Conservation (phyloP, 2,888 invertebrate species). For the Andrena hattorfiana region DNA sequence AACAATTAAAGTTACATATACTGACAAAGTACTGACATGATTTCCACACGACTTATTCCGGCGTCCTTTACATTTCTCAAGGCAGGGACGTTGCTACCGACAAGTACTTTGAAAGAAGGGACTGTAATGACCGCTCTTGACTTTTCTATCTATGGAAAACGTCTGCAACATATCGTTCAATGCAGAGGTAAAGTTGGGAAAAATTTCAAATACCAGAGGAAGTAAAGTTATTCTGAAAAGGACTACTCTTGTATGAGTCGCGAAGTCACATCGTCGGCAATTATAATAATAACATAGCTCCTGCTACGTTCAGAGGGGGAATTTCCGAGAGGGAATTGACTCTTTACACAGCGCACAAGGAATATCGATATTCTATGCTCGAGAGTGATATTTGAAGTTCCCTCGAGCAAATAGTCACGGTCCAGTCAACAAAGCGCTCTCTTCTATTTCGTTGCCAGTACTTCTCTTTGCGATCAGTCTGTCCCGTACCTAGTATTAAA, state of each 20-base stretch:
- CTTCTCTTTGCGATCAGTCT: too few relatives aligned
- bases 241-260: not conserved
- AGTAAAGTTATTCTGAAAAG: not conserved
- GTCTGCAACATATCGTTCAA: not conserved
- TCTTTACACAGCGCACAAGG: too few relatives aligned
- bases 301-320: not conserved
- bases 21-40: not conserved
- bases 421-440: not conserved
- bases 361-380: not conserved
- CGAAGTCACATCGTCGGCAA: not conserved
- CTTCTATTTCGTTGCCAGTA: not conserved
- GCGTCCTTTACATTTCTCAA: not conserved
- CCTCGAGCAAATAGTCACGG: not conserved
- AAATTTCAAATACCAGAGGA: not conserved
- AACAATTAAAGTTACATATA: not conserved
- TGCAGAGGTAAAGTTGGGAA: not conserved
- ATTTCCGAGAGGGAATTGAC: not conserved
- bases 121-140: not conserved
- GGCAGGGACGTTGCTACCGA: not conserved
- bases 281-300: not conserved
- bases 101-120: not conserved
- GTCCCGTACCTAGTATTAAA: too few relatives aligned
- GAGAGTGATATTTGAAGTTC: not conserved
- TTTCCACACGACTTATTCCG: too few relatives aligned
- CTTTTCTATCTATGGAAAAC: too few relatives aligned